These are phyloP conservation scores for Lathronympha strigana DNA, from an alignment of 2,888 invertebrate species.

Conservation along the genomic window DNA sequence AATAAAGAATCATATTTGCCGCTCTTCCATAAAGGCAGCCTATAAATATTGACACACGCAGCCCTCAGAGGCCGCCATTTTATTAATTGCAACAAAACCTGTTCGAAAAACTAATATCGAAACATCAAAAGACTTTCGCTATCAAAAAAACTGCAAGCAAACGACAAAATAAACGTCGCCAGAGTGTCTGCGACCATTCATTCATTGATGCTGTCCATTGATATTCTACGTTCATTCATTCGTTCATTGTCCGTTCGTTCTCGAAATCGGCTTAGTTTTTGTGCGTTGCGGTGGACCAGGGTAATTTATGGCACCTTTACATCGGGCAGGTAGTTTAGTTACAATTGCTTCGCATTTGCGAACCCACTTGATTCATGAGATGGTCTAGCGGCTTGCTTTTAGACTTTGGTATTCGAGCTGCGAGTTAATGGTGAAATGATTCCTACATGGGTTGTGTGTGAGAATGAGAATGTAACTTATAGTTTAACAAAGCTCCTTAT, in stretches of 20 bases:
- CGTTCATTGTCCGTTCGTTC: slow-evolving; percentile 34
- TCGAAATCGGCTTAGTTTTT: slow-evolving; percentile 43
- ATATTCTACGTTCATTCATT: slow-evolving; percentile 55
- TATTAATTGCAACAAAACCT: slow-evolving; percentile 28
- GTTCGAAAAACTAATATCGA: slow-evolving; percentile 12
- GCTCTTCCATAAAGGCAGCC: slow-evolving; percentile 5
- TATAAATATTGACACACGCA: slow-evolving; percentile 32
- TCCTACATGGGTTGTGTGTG: neutral
- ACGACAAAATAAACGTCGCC: slow-evolving; percentile 63
- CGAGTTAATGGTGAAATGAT: neutral
- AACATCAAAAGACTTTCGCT: slow-evolving; percentile 42
- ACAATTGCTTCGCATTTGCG: slow-evolving; percentile 28
- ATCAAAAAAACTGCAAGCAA: slow-evolving; percentile 47
- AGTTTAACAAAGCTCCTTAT: too few species aligned
- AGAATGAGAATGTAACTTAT: too few species aligned
- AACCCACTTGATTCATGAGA: slow-evolving; percentile 27
- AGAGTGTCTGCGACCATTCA: slow-evolving; percentile 54
- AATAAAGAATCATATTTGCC: slow-evolving; percentile 4
- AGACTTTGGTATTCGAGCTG: neutral
- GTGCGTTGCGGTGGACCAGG: slow-evolving; percentile 56
- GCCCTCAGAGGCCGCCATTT: slow-evolving; percentile 15
- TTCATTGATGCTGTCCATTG: slow-evolving; percentile 43
- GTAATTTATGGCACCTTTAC: slow-evolving; percentile 55
- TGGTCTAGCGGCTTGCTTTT: slow-evolving; percentile 5
- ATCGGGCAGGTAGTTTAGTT: slow-evolving; percentile 24